These are phyloP conservation scores for Coleophora flavipennella DNA, from an alignment of 2,888 invertebrate genomes.

Conservation along the genomic window DNA sequence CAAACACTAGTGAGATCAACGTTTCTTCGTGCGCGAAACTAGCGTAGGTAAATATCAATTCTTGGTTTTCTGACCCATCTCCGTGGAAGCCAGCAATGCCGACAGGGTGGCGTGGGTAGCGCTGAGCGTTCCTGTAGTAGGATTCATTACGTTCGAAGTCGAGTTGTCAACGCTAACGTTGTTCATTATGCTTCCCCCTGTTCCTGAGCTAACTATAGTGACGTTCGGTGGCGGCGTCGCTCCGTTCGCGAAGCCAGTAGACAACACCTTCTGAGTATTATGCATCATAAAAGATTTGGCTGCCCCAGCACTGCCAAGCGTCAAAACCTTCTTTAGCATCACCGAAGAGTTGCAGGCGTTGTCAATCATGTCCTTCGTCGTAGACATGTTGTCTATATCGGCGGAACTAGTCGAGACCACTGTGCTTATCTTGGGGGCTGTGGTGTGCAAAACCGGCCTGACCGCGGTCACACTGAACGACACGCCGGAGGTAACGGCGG, in stretches of 20 bases:
- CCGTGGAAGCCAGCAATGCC: slow-evolving; percentile 50
- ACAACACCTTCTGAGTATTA: slow-evolving; percentile 61
- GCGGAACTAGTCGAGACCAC: slow-evolving; percentile 36
- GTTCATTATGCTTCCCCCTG: slow-evolving; percentile 38
- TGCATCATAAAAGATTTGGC: slow-evolving; percentile 68
- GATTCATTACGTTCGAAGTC: slow-evolving; percentile 39
- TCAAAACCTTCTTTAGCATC: slow-evolving; percentile 66
- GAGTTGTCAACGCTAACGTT: slow-evolving; percentile 31
- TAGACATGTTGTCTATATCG: slow-evolving; percentile 59
- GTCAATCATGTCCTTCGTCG: slow-evolving; percentile 66
- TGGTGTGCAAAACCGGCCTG: slow-evolving; percentile 44
- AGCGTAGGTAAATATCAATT: too few species aligned
- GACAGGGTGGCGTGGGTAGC: slow-evolving; percentile 66
- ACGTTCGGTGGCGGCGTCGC: slow-evolving; percentile 60
- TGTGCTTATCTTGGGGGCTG: slow-evolving; percentile 49
- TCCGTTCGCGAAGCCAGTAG: slow-evolving; percentile 61
- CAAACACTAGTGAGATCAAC: slow-evolving; percentile 1
- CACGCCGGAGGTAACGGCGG: slow-evolving; percentile 39
- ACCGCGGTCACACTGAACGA: slow-evolving; percentile 54
- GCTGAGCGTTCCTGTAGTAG: slow-evolving; percentile 54
- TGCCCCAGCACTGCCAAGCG: slow-evolving; percentile 58
- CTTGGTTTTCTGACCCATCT: slow-evolving; percentile 20
- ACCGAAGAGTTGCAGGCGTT: slow-evolving; percentile 66
- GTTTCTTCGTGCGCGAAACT: not conserved
- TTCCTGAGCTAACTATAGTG: slow-evolving; percentile 62